Percentiles rank a stretch among this genome's conserved stretches.
These are phyloP conservation scores for Oryzias celebensis DNA, from an alignment of 2,113 vertebrate species.

Conservation along the genomic window DNA sequence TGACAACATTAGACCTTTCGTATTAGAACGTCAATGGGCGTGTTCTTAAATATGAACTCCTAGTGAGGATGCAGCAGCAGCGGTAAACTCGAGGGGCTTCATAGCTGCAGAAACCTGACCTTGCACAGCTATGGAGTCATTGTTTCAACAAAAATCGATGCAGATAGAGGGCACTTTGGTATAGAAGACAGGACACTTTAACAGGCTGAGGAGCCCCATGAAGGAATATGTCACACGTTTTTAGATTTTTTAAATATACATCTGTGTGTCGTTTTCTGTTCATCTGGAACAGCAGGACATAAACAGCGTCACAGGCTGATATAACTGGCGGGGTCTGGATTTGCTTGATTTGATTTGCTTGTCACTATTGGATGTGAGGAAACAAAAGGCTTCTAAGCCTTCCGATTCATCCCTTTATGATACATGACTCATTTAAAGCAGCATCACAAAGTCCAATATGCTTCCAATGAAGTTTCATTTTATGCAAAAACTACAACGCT, in stretches of 20 bases:
- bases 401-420: no score
- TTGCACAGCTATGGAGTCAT: slow-evolving; percentile 67
- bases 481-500: no score
- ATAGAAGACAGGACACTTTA: slow-evolving; percentile 26
- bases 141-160: slow-evolving; percentile 82
- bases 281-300: not conserved
- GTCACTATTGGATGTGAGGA: not conserved
- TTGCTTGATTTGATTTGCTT: not conserved
- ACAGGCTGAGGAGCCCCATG: slow-evolving; percentile 9
- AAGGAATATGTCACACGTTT: slow-evolving; percentile 3
- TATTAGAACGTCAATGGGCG: no score
- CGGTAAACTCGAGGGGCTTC: slow-evolving; percentile 43
- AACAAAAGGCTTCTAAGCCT: no score
- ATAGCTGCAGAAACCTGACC: slow-evolving; percentile 73
- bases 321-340: not conserved
- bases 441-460: no score
- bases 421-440: no score
- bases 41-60: slow-evolving; percentile 5
- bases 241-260: not conserved
- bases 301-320: not conserved
- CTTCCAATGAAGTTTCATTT: no score
- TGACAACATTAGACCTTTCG: slow-evolving; percentile 32
- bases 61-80: slow-evolving; percentile 23
- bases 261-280: not conserved
- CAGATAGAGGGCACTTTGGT: slow-evolving; percentile 72